phyloP scores from a whole-genome alignment of 2,113 vertebrate genomes.

The Picathartes gymnocephalus region DNA sequence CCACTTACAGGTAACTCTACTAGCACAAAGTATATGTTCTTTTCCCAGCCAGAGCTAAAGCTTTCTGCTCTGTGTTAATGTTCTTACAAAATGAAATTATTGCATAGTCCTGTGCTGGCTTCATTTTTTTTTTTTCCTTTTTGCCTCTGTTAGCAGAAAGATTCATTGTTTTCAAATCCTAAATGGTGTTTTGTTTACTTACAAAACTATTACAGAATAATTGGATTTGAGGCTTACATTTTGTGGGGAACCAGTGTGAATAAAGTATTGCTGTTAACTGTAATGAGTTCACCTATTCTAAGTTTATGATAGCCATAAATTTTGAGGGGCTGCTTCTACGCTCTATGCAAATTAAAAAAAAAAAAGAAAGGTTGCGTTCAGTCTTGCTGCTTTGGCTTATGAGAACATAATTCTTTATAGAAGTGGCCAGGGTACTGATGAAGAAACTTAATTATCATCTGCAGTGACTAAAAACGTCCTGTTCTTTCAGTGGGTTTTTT shows the following conservation, averaged over 20 bases:
- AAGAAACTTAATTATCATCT: background rate
- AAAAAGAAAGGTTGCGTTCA: background rate
- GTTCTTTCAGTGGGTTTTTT: background rate
- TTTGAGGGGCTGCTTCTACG: background rate
- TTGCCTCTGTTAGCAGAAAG: constrained; percentile 10
- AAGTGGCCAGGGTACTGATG: background rate
- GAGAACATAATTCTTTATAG: background rate
- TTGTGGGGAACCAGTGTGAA: background rate
- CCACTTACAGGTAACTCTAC: background rate
- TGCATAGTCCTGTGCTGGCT: background rate
- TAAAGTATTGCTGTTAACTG: background rate
- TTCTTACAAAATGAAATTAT: constrained; percentile 20
- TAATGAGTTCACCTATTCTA: background rate
- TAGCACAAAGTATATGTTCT: background rate
- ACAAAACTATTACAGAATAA: background rate
- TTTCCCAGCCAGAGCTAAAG: background rate
- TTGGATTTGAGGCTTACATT: background rate
- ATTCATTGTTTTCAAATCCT: constrained; percentile 39
- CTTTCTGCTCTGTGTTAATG: constrained; percentile 4
- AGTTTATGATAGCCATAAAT: background rate
- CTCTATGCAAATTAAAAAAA: background rate
- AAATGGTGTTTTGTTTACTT: constrained; percentile 15
- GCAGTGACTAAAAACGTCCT: background rate
- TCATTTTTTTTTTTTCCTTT: background rate
- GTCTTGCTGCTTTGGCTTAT: background rate